These are phyloP conservation scores for Acanthochromis polyacanthus DNA, from an alignment of 2,113 vertebrate species.

Conservation along the genomic window DNA sequence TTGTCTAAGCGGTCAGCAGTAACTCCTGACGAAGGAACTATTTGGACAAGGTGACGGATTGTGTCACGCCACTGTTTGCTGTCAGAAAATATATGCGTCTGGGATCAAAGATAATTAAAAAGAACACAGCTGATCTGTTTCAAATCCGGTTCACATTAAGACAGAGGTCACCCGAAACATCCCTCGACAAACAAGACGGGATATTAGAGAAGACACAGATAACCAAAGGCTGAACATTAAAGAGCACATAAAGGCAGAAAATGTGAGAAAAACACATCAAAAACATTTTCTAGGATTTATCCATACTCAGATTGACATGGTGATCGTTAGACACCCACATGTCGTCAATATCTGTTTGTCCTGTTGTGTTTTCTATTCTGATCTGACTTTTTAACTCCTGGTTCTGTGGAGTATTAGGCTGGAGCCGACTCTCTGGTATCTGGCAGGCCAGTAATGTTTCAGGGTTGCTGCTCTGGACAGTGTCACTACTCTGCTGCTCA, in stretches of 20 bases:
- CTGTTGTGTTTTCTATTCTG: conserved; percentile 26
- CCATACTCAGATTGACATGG: conserved; percentile 22
- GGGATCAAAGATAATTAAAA: conserved; percentile 38
- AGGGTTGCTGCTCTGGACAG: conserved; percentile 34
- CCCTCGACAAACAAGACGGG: conserved; percentile 5
- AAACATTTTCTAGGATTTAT: neutral
- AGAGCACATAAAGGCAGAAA: neutral
- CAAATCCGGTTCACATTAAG: neutral
- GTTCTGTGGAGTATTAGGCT: neutral
- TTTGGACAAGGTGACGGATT: conserved; percentile 50
- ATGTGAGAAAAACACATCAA: neutral
- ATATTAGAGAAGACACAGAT: neutral
- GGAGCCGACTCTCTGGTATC: conserved; percentile 18
- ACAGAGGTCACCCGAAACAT: neutral
- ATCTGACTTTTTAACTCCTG: conserved; percentile 26
- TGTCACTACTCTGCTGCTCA: conserved; percentile 36
- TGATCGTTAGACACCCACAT: conserved; percentile 8
- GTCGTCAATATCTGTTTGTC: conserved; percentile 23
- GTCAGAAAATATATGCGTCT: conserved; percentile 43
- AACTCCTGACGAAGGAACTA: conserved; percentile 36
- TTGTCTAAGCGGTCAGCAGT: neutral
- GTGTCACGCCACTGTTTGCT: conserved; percentile 9
- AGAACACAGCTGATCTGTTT: conserved; percentile 3
- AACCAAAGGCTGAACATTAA: neutral
- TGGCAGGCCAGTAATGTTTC: conserved; percentile 28